Evolutionary conservation across 2,113 vertebrate species (phyloP).

Genomic region (Aptenodytes forsteri): DNA sequence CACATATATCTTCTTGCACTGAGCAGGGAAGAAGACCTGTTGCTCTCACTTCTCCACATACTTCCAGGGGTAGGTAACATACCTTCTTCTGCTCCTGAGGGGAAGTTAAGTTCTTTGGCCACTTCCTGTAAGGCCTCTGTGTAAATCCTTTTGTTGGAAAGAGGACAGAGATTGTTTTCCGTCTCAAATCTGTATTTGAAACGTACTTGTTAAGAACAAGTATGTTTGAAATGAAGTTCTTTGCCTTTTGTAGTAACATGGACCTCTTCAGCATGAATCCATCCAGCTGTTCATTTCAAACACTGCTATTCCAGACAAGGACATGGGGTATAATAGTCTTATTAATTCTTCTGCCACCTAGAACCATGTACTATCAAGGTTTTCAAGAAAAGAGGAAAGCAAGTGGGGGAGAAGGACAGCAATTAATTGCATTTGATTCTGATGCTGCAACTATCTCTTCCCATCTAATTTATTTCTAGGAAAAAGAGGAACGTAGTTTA

Average conservation of each 20-base stretch:
- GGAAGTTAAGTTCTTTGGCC: not conserved
- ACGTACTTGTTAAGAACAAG: conserved; percentile 45
- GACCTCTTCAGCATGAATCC: not conserved
- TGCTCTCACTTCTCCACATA: not conserved
- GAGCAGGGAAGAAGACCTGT: not conserved
- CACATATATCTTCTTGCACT: not conserved
- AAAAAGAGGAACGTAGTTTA: not conserved
- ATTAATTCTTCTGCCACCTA: not conserved
- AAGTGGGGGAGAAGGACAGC: not conserved
- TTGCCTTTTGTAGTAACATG: not conserved
- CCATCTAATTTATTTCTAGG: conserved; percentile 11
- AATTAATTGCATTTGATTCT: not conserved
- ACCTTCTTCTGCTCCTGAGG: not conserved
- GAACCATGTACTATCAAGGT: not conserved
- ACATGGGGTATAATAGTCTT: not conserved
- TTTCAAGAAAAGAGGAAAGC: not conserved
- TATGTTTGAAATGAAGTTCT: conserved; percentile 12
- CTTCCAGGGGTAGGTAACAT: not conserved
- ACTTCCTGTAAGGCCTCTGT: not conserved
- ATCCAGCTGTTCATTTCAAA: not conserved
- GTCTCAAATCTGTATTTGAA: conserved; percentile 16
- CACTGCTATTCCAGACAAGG: not conserved
- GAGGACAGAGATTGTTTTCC: not conserved
- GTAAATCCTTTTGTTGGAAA: not conserved
- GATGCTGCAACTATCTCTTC: not conserved